Conservation (phyloP, 1,140 invertebrate species). For the Leptinotarsa defecta region DNA sequence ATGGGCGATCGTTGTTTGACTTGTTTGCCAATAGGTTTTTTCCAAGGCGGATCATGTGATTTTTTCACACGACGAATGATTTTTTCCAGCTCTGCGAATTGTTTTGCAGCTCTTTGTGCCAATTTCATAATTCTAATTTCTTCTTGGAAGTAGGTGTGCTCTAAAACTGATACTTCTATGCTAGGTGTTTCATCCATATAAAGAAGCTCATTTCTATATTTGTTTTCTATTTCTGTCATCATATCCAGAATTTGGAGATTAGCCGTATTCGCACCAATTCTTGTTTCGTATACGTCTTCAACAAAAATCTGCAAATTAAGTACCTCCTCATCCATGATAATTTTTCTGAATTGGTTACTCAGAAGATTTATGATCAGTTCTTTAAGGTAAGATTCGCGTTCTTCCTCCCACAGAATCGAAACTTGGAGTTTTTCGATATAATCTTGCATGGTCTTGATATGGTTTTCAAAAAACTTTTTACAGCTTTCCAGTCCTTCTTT, state of each 20-base stretch:
- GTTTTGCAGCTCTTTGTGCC: slow-evolving; percentile 63
- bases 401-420: slow-evolving; percentile 56
- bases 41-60: slow-evolving; percentile 60
- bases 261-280: slow-evolving; percentile 63
- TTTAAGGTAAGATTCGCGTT: slow-evolving; percentile 56
- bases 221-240: slow-evolving; percentile 66
- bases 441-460: slow-evolving; percentile 31
- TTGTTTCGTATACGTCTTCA: slow-evolving; percentile 68
- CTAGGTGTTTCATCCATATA: slow-evolving; percentile 25
- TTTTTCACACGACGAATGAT: slow-evolving; percentile 60
- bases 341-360: slow-evolving; percentile 56
- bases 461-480: slow-evolving; percentile 52
- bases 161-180: background rate
- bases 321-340: slow-evolving; percentile 63
- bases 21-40: slow-evolving; percentile 35
- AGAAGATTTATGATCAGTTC: slow-evolving; percentile 57
- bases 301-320: slow-evolving; percentile 65
- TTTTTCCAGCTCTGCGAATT: slow-evolving; percentile 61
- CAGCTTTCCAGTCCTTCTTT: slow-evolving; percentile 56
- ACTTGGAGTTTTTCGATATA: slow-evolving; percentile 52
- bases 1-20: slow-evolving; percentile 44
- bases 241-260: slow-evolving; percentile 61
- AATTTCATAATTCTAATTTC: slow-evolving; percentile 63
- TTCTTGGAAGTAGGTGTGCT: slow-evolving; percentile 57
- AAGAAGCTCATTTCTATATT: slow-evolving; percentile 58